These are phyloP conservation scores for Drosophila ananassae DNA, from an alignment of 1,140 invertebrate species.

Conservation along the genomic window DNA sequence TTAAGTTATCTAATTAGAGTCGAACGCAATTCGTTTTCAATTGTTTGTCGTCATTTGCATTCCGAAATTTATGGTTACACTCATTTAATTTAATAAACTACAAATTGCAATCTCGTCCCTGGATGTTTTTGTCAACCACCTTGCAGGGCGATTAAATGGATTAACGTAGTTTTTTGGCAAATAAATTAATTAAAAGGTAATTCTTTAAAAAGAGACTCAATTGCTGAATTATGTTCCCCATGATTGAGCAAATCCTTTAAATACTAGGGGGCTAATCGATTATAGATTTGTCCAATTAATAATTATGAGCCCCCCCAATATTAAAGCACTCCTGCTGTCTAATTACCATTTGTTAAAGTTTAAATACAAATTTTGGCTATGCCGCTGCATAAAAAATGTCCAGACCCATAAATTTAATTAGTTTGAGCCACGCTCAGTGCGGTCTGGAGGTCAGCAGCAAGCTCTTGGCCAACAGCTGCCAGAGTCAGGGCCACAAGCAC, in stretches of 20 bases:
- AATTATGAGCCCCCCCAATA: neutral
- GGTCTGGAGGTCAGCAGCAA: constrained; percentile 49
- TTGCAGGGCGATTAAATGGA: constrained; percentile 5
- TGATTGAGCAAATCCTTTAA: neutral
- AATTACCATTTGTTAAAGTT: constrained; percentile 47
- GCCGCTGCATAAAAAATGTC: constrained; percentile 25
- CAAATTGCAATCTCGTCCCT: constrained; percentile 12
- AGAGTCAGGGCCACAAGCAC: constrained; percentile 45
- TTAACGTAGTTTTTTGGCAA: constrained; percentile 1
- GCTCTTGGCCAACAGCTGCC: constrained; percentile 59
- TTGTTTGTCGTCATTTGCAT: constrained; percentile 38
- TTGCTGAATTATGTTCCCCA: neutral
- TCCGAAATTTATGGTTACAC: constrained; percentile 26
- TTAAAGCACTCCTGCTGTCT: constrained; percentile 1
- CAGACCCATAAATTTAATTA: constrained; percentile 76
- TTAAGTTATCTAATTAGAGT: constrained; percentile 66
- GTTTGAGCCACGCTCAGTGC: constrained; percentile 63
- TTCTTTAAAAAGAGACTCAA: constrained; percentile 7
- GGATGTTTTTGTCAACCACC: neutral
- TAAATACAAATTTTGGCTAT: constrained; percentile 37
- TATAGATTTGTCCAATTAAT: neutral
- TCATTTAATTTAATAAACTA: constrained; percentile 51
- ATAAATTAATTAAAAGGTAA: constrained; percentile 19
- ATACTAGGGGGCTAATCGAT: neutral
- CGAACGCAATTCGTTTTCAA: constrained; percentile 44